Conservation (phyloP, 2,113 vertebrate genomes). For the Suncus etruscus region DNA sequence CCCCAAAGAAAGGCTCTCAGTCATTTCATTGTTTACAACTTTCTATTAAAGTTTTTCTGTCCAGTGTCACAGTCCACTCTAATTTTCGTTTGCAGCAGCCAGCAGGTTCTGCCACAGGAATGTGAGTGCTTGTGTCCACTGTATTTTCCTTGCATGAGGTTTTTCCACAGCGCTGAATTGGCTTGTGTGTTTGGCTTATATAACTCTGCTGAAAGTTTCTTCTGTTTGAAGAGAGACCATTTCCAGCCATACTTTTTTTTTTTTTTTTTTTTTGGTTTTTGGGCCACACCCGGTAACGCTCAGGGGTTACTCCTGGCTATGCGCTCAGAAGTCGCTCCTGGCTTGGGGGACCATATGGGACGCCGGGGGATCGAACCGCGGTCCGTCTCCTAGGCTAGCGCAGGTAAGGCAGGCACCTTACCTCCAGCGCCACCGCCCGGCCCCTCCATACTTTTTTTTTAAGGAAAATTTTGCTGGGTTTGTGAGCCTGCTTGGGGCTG, state of each 20-base stretch:
- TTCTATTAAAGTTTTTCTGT: constrained; percentile 62
- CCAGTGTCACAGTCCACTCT: not conserved
- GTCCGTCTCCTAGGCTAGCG: too few species aligned
- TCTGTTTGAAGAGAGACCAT: constrained; percentile 82
- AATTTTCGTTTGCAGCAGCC: not conserved
- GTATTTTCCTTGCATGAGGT: constrained; percentile 74
- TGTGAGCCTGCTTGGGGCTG: constrained; percentile 69
- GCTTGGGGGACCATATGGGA: too few species aligned
- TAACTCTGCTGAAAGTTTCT: constrained; percentile 86
- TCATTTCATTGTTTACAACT: constrained; percentile 49
- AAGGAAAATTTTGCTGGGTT: constrained; percentile 67
- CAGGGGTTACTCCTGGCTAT: too few species aligned
- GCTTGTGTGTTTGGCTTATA: constrained; percentile 83
- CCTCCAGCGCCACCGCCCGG: too few species aligned
- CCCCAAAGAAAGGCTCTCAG: constrained; percentile 15
- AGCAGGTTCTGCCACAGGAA: not conserved
- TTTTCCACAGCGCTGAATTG: constrained; percentile 72
- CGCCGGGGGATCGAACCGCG: too few species aligned
- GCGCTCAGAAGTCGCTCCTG: too few species aligned
- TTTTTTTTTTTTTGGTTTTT: too few species aligned
- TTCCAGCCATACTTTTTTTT: constrained; percentile 67
- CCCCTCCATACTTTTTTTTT: too few species aligned
- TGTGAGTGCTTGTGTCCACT: constrained; percentile 66
- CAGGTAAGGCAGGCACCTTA: too few species aligned
- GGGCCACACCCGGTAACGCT: too few species aligned